These are phyloP conservation scores for Caenorhabditis zanzibari DNA, from an alignment of 2,888 invertebrate species.

Conservation along the genomic window DNA sequence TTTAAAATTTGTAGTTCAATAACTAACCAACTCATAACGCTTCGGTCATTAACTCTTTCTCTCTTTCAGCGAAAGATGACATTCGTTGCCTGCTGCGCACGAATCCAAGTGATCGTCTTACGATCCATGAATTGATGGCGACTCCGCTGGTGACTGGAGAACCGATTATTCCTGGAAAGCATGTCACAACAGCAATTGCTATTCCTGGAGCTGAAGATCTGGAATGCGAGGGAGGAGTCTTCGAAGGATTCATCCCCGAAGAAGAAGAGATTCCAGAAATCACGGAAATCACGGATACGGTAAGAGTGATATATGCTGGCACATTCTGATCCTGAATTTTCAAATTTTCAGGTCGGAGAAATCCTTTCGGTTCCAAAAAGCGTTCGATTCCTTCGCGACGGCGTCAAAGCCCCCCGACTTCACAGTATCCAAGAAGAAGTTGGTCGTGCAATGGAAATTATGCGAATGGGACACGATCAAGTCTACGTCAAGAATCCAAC, in stretches of 20 bases:
- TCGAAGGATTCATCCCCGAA: conserved; percentile 45
- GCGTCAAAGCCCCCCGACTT: conserved; percentile 79
- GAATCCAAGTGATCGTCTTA: conserved; percentile 79
- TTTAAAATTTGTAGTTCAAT: background rate
- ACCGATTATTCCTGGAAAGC: conserved; percentile 37
- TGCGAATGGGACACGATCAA: conserved; percentile 79
- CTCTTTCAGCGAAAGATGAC: conserved; percentile 80
- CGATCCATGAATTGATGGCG: conserved; percentile 80
- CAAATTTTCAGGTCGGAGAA: conserved; percentile 51
- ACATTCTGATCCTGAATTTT: background rate
- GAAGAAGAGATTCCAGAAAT: conserved; percentile 62
- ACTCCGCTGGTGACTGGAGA: conserved; percentile 75
- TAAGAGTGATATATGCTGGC: background rate
- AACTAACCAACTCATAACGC: conserved; percentile 35
- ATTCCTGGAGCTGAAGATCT: conserved; percentile 65
- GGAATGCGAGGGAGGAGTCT: conserved; percentile 42
- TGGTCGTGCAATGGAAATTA: conserved; percentile 80
- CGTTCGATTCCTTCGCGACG: conserved; percentile 77
- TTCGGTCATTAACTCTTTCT: conserved; percentile 19
- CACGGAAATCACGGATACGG: conserved; percentile 57
- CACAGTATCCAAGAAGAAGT: conserved; percentile 82
- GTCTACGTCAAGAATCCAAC: conserved; percentile 74
- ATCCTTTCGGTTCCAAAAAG: conserved; percentile 72
- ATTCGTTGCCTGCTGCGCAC: conserved; percentile 78
- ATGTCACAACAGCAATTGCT: conserved; percentile 56